A percentile compares a stretch with the other conserved stretches of the same genome.
phyloP scores from a whole-genome alignment of 2,888 invertebrate species.

The Sturmia bella region DNA sequence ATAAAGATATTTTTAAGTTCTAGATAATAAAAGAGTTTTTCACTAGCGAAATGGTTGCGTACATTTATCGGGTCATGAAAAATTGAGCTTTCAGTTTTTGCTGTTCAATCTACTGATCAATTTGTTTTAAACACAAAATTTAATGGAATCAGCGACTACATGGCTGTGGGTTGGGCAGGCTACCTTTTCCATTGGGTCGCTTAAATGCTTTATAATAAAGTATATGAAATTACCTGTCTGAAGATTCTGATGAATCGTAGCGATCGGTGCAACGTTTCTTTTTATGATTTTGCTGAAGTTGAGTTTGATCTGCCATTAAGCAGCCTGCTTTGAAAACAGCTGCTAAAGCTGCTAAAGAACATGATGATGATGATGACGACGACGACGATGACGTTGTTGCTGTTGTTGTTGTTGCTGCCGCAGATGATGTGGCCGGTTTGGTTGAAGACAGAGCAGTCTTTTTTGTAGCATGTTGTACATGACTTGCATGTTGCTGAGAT shows the following conservation, averaged over 20 bases:
- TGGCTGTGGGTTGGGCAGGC: too few species aligned
- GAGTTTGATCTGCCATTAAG: constrained; percentile 38
- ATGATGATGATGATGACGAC: constrained; percentile 25
- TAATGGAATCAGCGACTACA: too few species aligned
- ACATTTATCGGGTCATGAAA: too few species aligned
- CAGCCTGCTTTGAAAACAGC: constrained; percentile 34
- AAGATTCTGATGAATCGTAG: constrained; percentile 96
- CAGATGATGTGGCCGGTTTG: constrained; percentile 39
- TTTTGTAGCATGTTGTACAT: constrained; percentile 44
- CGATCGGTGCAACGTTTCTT: constrained; percentile 94
- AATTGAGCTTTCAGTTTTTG: too few species aligned
- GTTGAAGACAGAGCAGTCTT: constrained; percentile 61
- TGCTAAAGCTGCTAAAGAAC: constrained; percentile 39
- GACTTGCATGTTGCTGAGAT: constrained; percentile 58
- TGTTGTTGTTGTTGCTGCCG: constrained; percentile 14
- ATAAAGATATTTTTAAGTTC: neutral
- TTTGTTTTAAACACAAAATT: too few species aligned
- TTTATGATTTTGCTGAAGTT: constrained; percentile 78
- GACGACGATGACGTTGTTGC: constrained; percentile 19
- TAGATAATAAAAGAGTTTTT: neutral
- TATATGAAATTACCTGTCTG: constrained; percentile 90
- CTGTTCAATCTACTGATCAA: too few species aligned
- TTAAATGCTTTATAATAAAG: too few species aligned
- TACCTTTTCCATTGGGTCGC: too few species aligned
- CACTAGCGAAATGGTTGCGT: too few species aligned